Conservation (phyloP, 2,888 invertebrate species). For the Morpho achilles region DNA sequence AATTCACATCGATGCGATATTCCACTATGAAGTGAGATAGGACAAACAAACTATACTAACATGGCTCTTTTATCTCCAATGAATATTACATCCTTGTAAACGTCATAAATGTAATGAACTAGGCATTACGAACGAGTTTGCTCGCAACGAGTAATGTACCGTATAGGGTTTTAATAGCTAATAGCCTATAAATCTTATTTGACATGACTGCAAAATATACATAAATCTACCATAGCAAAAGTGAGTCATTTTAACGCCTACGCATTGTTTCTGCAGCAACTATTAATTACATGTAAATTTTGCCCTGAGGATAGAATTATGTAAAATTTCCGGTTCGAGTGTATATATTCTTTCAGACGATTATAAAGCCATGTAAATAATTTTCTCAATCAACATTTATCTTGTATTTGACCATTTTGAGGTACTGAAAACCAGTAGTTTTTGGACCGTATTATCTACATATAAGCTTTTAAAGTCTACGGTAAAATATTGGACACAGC, state of each 20-base stretch:
- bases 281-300: neutral
- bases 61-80: too few relatives aligned
- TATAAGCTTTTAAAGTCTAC: too few relatives aligned
- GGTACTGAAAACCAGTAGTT: too few relatives aligned
- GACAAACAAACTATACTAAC: too few relatives aligned
- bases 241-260: slow-evolving; percentile 8
- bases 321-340: neutral
- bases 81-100: too few relatives aligned
- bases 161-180: slow-evolving; percentile 6
- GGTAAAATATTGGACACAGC: too few relatives aligned
- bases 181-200: slow-evolving; percentile 9
- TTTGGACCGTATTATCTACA: too few relatives aligned
- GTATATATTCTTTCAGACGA: neutral
- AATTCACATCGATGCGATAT: too few relatives aligned
- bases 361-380: neutral
- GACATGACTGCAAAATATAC: slow-evolving; percentile 11
- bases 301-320: neutral
- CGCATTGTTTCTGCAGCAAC: slow-evolving; percentile 9
- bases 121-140: neutral
- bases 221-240: slow-evolving; percentile 14
- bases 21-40: too few relatives aligned
- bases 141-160: slow-evolving; percentile 7
- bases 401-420: too few relatives aligned
- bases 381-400: too few relatives aligned
- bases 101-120: too few relatives aligned